Base-by-base conservation (phyloP, 2,113 vertebrate genomes). In the Egretta garzetta region DNA sequence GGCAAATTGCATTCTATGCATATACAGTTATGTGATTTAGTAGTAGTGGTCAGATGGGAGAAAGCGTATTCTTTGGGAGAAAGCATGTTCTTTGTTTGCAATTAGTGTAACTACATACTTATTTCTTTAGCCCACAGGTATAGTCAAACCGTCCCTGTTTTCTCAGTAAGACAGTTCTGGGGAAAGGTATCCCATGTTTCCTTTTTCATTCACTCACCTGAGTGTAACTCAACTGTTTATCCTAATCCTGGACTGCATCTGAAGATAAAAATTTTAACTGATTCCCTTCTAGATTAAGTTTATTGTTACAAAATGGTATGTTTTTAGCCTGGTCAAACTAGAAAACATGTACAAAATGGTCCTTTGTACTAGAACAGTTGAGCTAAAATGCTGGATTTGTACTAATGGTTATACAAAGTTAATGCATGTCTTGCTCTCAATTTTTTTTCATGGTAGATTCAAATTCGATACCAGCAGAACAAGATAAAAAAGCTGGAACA, bases 401-500 rank as follows among this genome's bases (percentile, higher is more conserved):
- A 82, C 1, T 64, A 93, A 37, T 8, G 11, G 28, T 24, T 84
- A 71, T 90, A 80, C 58, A 64, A 93, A 94, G 60, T 68, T 63
- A 89, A 23, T 41, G 13, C 37, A 26, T 85, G 47, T 92, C 52
- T 74, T 74, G 16, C 26, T 80, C 85, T 72, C 33, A 53, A 30
- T 5, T 32, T 88, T 93, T 93, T 88, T 88, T 85, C 70, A 81
- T 97, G 96, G 71, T 90, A 98, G 97, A 96, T 95, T 97, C 95
- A 98, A 92, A 96, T 98, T 75, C 81, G 45, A 96, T 94, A 85
- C 60, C 96, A 97, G 70, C 96, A 97, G 96, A 98, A 95, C 91
- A 97, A 96, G 45, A 98, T 98, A 95, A 93, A 90, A 80, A 91
- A 95, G 52, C 93, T 98, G 94, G 96, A 98, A 94, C 67, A 96